Evolutionary conservation across 1,140 invertebrate species (phyloP), one percentile per base, ranked within the genome.

Genomic region (Sycophaga agraensis): DNA sequence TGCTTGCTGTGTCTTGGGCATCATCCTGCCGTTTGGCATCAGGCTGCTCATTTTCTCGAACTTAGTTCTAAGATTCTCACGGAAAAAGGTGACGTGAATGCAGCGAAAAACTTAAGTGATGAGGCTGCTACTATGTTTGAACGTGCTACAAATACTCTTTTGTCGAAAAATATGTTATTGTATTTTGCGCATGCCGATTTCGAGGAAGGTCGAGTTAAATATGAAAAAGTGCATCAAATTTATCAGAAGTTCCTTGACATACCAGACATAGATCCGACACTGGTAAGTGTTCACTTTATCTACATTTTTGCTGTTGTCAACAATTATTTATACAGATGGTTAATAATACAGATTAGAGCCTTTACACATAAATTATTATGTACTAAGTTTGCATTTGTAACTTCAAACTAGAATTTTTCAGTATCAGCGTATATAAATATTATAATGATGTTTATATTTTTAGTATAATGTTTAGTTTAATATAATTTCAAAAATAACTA

Each of bases 111-210:
- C 67, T 96, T 97, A 77, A 92, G 91, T 37, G 96, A 98, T 72
- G 95, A 98, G 76, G 94, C 93, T 40, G 92, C 92, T 11, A 91
- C 89, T 21, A 92, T 99, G 69, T 96, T 97, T 73, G 97, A 99
- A 76, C 82, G 96, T 48, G 94, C 94, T 0, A 94, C 93, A 1
- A 90, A 88, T 61, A 88, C 90, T 0, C 85, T 96, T 2, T 85
- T 99, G 42, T 92, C 91, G 39, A 91, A 92, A 68, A 98, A 94
- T 76, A 93, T 95, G 81, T 81, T 99, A 16, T 78, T 99, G 5
- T 96, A 98, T 75, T 99, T 99, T 82, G 95, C 97, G 0, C 97
- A 98, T 76, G 96, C 97, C 1, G 98, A 99, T 82, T 99, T 98
- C 74, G 97, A 99, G 82, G 97, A 99, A 83, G 92, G 95, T 26